phyloP scores from a whole-genome alignment of 1,140 invertebrate species.

The Zeugodacus cucurbitae region DNA sequence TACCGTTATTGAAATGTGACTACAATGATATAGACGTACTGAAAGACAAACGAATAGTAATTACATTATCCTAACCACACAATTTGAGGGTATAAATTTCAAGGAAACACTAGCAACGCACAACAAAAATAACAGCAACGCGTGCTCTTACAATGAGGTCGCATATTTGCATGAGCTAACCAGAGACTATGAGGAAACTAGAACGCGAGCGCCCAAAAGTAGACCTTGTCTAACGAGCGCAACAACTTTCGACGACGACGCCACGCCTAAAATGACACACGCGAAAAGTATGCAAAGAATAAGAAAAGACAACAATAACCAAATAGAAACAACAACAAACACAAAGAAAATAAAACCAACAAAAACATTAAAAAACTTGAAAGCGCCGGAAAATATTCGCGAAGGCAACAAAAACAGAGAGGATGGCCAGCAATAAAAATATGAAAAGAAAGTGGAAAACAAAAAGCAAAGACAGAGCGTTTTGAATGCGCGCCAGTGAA shows the following conservation, averaged over 20 bases:
- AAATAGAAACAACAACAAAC: too few species aligned
- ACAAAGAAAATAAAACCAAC: too few species aligned
- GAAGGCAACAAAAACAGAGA: too few species aligned
- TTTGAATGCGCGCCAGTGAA: background rate
- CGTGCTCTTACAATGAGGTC: background rate
- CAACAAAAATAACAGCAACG: background rate
- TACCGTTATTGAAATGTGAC: too few species aligned
- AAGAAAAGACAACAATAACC: background rate
- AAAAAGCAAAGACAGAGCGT: background rate
- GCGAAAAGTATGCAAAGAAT: slow-evolving; percentile 2
- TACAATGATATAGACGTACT: too few species aligned
- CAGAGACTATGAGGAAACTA: background rate
- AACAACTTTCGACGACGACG: background rate
- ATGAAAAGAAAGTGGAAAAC: background rate
- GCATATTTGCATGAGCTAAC: background rate
- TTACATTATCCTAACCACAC: too few species aligned
- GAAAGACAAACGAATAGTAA: too few species aligned
- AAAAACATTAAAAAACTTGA: background rate
- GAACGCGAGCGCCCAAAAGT: background rate
- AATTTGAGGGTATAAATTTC: background rate
- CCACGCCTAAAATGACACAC: slow-evolving; percentile 3
- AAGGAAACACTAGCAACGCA: background rate
- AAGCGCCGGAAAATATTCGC: background rate
- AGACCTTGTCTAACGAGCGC: background rate
- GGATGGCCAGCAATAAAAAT: background rate